Evolutionary conservation across 1,140 invertebrate genomes (phyloP), one percentile per base, ranked within the genome.

Genomic region (Laupala kohalensis): DNA sequence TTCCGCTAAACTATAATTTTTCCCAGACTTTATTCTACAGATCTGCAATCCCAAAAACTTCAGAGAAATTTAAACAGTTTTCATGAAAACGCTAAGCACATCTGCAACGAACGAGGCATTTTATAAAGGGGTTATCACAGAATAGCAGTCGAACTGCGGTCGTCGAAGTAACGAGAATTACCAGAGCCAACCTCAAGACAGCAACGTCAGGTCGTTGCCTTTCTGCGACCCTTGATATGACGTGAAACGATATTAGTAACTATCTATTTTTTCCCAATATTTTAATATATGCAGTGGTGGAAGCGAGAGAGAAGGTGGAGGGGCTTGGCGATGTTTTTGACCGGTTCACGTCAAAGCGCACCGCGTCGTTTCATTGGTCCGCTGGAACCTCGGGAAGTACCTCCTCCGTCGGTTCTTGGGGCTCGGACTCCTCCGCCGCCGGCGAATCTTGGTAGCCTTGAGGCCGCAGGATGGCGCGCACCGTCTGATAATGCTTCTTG

Each of bases 401-500:
- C 19, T 68, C 67, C 5, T n/a, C n/a, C 29, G 25, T 23, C 6
- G 53, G 53, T n/a, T 30, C 25, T 62, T 29, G 23, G n/a, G n/a
- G n/a, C 65, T 26, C 19, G 26, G 23, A 27, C 64, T 67, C 71
- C 64, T 19, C 30, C 71, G 28, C 65, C 64, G 25, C 37, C 64
- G 70, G 25, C 70, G 9, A 19, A 12, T 71, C 71, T 25, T 26
- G 19, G 64, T 73, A 67, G 64, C 72, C 72, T 30, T 80, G 72
- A 4, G 91, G 91, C 75, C 84, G 84, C 77, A 92, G 85, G 69
- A 89, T 88, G 77, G 90, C 90, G 70, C 91, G 85, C 63, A 90
- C 88, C 73, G 89, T 92, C 79, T 89, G 85, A 77, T 90, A 92
- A 76, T 87, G 84, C 79, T 86, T 90, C 76, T 86, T 86, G 81